phyloP scores from a whole-genome alignment of 2,113 vertebrate genomes.

The Clarias gariepinus region DNA sequence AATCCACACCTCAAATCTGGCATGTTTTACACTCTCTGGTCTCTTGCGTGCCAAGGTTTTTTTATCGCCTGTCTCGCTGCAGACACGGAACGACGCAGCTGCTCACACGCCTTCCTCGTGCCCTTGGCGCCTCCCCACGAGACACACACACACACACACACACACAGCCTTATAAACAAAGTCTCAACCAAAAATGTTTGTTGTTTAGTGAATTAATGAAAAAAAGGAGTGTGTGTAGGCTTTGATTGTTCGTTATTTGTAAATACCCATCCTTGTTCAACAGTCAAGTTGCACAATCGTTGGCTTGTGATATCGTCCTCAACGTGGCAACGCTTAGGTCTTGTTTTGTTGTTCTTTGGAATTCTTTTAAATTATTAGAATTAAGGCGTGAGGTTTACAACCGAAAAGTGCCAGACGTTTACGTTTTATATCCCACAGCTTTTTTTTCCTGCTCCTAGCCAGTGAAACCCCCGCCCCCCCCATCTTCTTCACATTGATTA shows the following conservation, averaged over 20 bases:
- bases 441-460: not conserved
- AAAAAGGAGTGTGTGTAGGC: not conserved
- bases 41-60: conserved; percentile 1
- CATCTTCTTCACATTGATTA: not conserved
- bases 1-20: conserved; percentile 11
- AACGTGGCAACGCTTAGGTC: not conserved
- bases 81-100: conserved; percentile 21
- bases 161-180: conserved; percentile 6
- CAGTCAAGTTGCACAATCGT: not conserved
- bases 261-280: not conserved
- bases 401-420: not conserved
- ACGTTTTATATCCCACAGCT: too few species aligned
- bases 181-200: not conserved
- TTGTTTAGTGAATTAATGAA: not conserved
- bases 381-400: not conserved
- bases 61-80: not conserved
- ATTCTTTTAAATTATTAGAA: not conserved
- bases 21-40: conserved; percentile 21
- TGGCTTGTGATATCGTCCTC: not conserved
- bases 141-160: conserved; percentile 5
- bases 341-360: too few species aligned
- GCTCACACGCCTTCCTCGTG: conserved; percentile 3
- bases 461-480: not conserved
- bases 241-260: not conserved
- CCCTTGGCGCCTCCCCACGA: conserved; percentile 23